Evolutionary conservation across 2,113 vertebrate species (phyloP).

Genomic region (Parus major): DNA sequence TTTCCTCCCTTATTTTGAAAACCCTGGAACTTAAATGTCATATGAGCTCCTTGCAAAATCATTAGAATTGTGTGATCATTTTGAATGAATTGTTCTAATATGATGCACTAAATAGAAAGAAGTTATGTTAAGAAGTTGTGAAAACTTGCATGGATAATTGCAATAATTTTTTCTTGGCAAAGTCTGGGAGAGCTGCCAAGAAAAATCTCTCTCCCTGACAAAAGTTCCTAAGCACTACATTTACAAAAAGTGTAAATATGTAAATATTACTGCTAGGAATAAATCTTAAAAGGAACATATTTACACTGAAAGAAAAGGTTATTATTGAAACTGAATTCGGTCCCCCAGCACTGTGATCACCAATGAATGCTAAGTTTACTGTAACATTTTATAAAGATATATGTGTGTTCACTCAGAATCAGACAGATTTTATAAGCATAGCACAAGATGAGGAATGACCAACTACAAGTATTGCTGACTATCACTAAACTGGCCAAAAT

Average conservation of each 20-base stretch:
- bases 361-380: not conserved
- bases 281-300: not conserved
- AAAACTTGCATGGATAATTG: slow-evolving; percentile 20
- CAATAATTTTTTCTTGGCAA: not conserved
- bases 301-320: not conserved
- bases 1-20: not conserved
- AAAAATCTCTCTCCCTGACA: not conserved
- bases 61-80: not conserved
- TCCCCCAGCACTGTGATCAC: not conserved
- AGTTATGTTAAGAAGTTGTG: not conserved
- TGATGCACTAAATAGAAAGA: not conserved
- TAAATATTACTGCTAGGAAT: slow-evolving; percentile 29
- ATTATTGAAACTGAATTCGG: not conserved
- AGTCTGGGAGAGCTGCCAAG: slow-evolving; percentile 37
- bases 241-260: slow-evolving; percentile 17
- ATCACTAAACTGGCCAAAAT: not conserved
- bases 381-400: not conserved
- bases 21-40: not conserved
- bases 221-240: not conserved
- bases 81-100: not conserved
- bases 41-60: not conserved
- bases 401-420: not conserved
- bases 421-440: not conserved
- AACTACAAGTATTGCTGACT: not conserved
- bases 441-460: not conserved